phyloP scores from a whole-genome alignment of 1,140 invertebrate genomes.

The Bombus polaris region DNA sequence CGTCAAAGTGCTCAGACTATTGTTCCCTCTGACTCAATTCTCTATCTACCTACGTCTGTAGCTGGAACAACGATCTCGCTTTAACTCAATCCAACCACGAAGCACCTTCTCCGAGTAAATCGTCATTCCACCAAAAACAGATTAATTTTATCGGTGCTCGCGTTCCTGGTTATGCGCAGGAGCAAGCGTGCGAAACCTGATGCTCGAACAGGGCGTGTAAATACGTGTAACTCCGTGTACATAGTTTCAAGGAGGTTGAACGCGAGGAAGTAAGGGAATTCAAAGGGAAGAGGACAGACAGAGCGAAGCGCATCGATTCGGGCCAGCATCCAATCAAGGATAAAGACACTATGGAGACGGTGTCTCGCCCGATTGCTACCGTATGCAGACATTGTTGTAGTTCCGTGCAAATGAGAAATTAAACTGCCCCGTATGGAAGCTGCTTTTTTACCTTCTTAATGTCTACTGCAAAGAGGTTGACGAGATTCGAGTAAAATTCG shows the following conservation, averaged over 20 bases:
- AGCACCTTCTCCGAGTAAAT: not conserved
- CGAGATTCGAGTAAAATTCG: not conserved
- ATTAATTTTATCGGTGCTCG: slow-evolving; percentile 1
- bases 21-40: not conserved
- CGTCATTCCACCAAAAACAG: slow-evolving; percentile 9
- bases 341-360: slow-evolving; percentile 45
- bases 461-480: not conserved
- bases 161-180: not conserved
- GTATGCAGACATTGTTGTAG: not conserved
- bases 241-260: not conserved
- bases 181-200: not conserved
- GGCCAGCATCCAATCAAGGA: slow-evolving; percentile 52
- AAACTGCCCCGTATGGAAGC: not conserved
- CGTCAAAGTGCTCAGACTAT: slow-evolving; percentile 1
- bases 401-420: slow-evolving; percentile 11
- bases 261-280: slow-evolving; percentile 1
- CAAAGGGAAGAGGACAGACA: slow-evolving; percentile 15
- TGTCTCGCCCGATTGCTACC: slow-evolving; percentile 33
- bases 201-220: not conserved
- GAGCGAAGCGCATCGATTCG: slow-evolving; percentile 41
- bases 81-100: not conserved
- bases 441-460: not conserved
- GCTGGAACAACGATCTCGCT: not conserved
- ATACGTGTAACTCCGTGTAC: slow-evolving; percentile 18
- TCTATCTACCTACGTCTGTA: not conserved